Evolutionary conservation across 2,797 vertebrate genomes (phyloP).

Genomic region (Aeoliscus strigatus): DNA sequence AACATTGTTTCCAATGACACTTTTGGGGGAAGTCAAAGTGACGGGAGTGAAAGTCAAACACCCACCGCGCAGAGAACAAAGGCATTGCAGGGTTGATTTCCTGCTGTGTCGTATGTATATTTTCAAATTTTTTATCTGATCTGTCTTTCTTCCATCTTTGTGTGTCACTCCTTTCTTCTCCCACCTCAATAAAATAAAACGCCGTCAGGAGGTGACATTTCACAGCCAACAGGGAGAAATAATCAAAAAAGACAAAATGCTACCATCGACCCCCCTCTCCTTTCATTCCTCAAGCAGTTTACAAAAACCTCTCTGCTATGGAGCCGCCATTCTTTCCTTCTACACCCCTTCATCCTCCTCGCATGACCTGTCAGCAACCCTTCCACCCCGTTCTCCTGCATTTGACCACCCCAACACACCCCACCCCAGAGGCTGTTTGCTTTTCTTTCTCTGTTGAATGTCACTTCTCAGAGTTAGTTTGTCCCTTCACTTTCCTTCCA

Average conservation of each 20-base stretch:
- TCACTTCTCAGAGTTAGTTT: constrained; percentile 9
- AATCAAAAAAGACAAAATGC: constrained; percentile 38
- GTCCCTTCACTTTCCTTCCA: constrained; percentile 15
- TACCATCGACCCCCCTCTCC: constrained; percentile 13
- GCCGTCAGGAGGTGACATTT: constrained; percentile 33
- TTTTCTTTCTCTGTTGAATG: constrained; percentile 22
- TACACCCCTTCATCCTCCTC: constrained; percentile 10
- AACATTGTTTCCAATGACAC: no score
- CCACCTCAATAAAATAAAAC: no score
- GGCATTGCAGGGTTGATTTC: no score
- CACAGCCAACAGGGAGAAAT: constrained; percentile 21
- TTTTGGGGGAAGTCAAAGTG: no score
- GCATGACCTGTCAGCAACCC: constrained; percentile 19
- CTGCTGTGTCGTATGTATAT: no score
- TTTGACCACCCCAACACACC: not conserved
- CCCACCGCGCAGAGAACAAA: no score
- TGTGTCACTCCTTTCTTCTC: no score
- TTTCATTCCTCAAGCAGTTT: constrained; percentile 21
- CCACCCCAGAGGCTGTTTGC: constrained; percentile 6
- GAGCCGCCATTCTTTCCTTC: constrained; percentile 8
- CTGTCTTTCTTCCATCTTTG: no score
- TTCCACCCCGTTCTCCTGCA: not conserved
- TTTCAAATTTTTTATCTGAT: no score
- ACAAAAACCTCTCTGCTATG: constrained; percentile 13
- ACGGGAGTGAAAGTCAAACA: no score